phyloP scores from a whole-genome alignment of 2,113 vertebrate genomes.

The Athene noctua region DNA sequence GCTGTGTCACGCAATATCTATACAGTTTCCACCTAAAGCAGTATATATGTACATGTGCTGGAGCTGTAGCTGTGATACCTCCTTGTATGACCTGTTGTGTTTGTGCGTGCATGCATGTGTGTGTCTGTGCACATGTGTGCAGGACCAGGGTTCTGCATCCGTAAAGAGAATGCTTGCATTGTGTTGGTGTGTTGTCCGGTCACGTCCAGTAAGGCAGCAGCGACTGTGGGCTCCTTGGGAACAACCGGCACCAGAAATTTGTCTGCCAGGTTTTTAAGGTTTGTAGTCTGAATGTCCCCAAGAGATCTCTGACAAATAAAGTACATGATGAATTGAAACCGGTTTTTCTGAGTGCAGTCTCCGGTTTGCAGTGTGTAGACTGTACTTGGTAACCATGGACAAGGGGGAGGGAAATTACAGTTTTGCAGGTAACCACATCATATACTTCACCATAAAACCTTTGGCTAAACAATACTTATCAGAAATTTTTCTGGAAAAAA shows the following conservation, averaged over 20 bases:
- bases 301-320: neutral
- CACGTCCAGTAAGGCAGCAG: neutral
- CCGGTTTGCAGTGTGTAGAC: neutral
- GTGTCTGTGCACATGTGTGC: accelerated
- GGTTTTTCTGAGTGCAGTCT: neutral
- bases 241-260: neutral
- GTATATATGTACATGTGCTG: neutral
- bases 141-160: neutral
- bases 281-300: neutral
- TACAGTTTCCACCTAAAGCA: neutral
- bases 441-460: neutral
- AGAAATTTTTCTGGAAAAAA: neutral
- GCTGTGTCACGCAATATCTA: neutral
- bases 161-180: accelerated
- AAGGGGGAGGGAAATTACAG: neutral
- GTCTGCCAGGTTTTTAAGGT: neutral
- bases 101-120: accelerated
- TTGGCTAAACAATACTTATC: neutral
- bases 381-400: neutral
- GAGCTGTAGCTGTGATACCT: neutral
- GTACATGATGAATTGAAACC: neutral
- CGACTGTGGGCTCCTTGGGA: neutral
- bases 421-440: neutral
- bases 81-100: neutral
- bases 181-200: neutral